Base-by-base conservation (phyloP, 2,888 invertebrate genomes). In the Eupithecia tripunctaria region DNA sequence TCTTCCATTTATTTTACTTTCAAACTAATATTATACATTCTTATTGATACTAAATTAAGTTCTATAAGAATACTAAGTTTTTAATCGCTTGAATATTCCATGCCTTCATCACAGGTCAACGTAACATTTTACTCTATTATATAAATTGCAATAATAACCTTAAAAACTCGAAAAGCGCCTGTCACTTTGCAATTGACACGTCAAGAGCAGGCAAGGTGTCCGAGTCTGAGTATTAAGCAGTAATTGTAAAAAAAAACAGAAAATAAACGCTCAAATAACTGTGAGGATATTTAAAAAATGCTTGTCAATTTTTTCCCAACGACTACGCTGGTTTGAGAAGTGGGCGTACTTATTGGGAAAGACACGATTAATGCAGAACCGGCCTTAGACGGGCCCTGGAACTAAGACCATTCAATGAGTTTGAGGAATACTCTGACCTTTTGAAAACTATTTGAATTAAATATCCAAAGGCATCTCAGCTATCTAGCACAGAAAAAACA, bases 381-480 rank as follows among this genome's bases (percentile, higher is more conserved):
- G 36, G 21, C 32, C 32, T 32, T 63, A 32, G 27, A 36, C 62
- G 29, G 62, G 5, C 32, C 62, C 62, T 32, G 62, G 15, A 15
- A 29, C 25, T 25, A 60, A 8, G 72, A 67, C 72, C 71, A 72
- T 67, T 77, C 76, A 71, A 65, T 74, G 68, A 72, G 72, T 74
- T 76, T 70, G 73, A 72, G 70, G 72, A 74, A 78, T 76, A 74
- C 72, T 70, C 70, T 78, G 75, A 79, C 77, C 77, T 79, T 80
- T 79, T 10, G 25, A 67, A 73, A 63, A 65, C 73, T 64, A 72
- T 75, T 77, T 79, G 68, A 78, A 78, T 80, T 66, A 76, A 79
- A 65, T 72, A 76, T 71, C 74, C 73, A 65, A 36, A 70, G 77
- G 77, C 73, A 79, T 79, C 71, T 75, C 62, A 76, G 47, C 64